Evolutionary conservation across 2,888 invertebrate genomes (phyloP), one percentile per base, ranked within the genome.

Genomic region (Electrophaes corylata): DNA sequence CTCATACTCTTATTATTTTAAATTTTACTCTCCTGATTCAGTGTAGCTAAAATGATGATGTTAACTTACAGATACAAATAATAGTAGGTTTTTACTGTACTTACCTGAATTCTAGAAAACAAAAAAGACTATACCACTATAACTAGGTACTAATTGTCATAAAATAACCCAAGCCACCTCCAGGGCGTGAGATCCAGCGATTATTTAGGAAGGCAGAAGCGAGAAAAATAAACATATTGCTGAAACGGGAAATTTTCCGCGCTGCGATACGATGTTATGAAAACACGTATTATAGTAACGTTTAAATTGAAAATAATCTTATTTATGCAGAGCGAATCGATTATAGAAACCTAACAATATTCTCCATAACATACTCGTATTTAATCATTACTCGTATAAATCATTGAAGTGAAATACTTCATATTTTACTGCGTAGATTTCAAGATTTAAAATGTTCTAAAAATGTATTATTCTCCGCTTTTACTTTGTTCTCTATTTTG

Each of bases 181-280:
- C 40, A 5, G 12, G n/a, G 39, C 52, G 52, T 53, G 46, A 31
- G 53, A 53, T 46, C 31, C 16, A n/a, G 10, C 10, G 14, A 20
- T 31, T 46, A 40, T 53, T 53, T 52, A 19, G 19, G 19, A 52
- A 52, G 29, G 19, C 45, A 44, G 44, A 39, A 35, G 19, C 4
- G 14, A 40, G 40, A 26, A 37, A 37, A 14, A 45, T 29, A 46
- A 53, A 53, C 53, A 39, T 39, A 31, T 46, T 40, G 20, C n/a
- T 46, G 19, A 4, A 10, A 10, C 4, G 10, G 11, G 0, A 43
- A 16, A 12, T 35, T 44, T 52, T 18, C 12, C 39, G 5, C 23
- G 29, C 35, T 3, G 18, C 26, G 26, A 37, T 37, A 45, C 37
- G 35, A 12, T 37, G 26, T 45, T 37, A 45, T 44, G 35, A 12